Conservation (phyloP, 2,113 vertebrate species). For the Uria lomvia region DNA sequence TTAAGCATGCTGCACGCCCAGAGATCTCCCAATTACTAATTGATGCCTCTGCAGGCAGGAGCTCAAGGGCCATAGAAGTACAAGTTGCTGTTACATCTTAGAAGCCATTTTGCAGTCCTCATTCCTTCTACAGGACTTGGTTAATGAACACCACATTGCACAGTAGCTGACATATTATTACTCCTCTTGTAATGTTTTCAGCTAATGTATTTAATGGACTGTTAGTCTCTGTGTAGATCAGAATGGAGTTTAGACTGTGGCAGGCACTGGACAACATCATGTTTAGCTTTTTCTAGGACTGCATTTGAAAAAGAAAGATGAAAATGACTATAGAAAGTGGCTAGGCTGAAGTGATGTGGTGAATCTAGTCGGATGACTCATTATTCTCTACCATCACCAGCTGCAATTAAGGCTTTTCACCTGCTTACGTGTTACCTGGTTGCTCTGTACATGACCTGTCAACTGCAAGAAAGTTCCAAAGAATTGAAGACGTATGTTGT, state of each 20-base stretch:
- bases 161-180: neutral
- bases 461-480: neutral
- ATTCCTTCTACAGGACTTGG: neutral
- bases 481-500: neutral
- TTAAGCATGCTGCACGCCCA: accelerated
- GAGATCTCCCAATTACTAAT: neutral
- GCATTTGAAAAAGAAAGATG: neutral
- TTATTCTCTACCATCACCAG: neutral
- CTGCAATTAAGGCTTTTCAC: neutral
- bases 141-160: neutral
- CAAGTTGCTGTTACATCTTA: neutral
- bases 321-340: neutral
- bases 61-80: neutral
- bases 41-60: neutral
- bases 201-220: neutral
- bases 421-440: neutral
- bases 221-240: neutral
- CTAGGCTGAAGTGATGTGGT: neutral
- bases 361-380: neutral
- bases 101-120: neutral
- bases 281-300: neutral
- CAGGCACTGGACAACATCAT: neutral
- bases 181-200: neutral
- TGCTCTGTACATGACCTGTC: neutral
- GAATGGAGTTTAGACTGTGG: neutral